Conservation (phyloP, 2,888 invertebrate species). For the Horisme vitalbata region DNA sequence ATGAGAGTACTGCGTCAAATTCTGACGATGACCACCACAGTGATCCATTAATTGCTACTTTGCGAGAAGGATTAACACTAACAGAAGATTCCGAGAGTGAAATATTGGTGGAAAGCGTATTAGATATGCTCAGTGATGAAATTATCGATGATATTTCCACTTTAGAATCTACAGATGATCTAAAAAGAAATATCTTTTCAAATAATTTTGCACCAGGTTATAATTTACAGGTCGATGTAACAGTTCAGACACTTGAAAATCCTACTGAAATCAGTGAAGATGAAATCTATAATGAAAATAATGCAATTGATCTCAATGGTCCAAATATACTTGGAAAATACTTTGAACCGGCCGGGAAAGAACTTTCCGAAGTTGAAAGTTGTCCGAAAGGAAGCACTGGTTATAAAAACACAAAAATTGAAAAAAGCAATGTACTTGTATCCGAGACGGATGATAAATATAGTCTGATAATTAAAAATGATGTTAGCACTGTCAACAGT, state of each 20-base stretch:
- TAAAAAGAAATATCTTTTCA: too few species aligned
- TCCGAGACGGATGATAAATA: constrained; percentile 11
- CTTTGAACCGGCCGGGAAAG: constrained; percentile 9
- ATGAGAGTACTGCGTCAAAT: background rate
- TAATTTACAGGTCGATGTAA: background rate
- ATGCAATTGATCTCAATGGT: background rate
- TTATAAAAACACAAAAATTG: constrained; percentile 51
- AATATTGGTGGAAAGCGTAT: constrained; percentile 17
- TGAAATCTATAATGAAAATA: too few species aligned
- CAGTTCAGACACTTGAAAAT: background rate
- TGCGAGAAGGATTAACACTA: constrained; percentile 9
- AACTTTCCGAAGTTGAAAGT: constrained; percentile 19
- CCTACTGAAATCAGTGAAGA: background rate
- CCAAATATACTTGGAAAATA: constrained; percentile 9
- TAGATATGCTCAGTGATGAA: constrained; percentile 20
- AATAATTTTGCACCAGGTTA: too few species aligned
- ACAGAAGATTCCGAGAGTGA: constrained; percentile 7
- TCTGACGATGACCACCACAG: background rate
- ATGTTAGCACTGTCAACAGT: background rate
- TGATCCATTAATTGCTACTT: constrained; percentile 7
- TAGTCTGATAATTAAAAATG: constrained; percentile 2
- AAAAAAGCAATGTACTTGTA: constrained; percentile 52
- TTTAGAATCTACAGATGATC: background rate
- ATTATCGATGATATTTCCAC: constrained; percentile 9
- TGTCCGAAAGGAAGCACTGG: constrained; percentile 58